Evolutionary conservation across 2,113 vertebrate species (phyloP), one percentile per base, ranked within the genome.

Genomic region (Panthera tigris): DNA sequence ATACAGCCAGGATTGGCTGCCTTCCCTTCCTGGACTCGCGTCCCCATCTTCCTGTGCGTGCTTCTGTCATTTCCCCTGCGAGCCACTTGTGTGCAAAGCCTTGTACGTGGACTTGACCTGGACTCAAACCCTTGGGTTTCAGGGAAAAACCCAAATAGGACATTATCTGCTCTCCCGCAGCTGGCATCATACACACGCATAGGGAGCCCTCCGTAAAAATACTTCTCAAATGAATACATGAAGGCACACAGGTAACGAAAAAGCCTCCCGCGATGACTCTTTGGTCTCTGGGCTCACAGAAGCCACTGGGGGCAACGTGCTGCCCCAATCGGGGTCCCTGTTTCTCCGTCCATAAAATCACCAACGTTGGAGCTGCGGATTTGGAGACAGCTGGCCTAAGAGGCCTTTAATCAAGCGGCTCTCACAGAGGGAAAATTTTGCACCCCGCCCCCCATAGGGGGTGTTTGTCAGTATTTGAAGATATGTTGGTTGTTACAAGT

Each of bases 401-500:
- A 88, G 55, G n/a, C 13, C n/a, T 45, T 69, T 5, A 55, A 55
- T 65, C 16, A 45, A 14, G 23, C 5, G 21, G 45, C 29, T 65
- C 66, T 80, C 73, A 48, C 36, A 91, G 55, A 27, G 23, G 41
- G 4, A 1, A 3, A 18, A 31, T 29, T 14, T 52, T 71, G 45
- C 45, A 45, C n/a, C 36, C 4, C 0, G 3, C 36, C 48, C 12
- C 1, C 52, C 21, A 4, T 13, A 25, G 3, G 13, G 11, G 31
- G 18, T 29, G 33, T 36, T 4, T 78, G 52, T 84, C 33, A 50
- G 12, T 12, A 63, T 19, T 31, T 14, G 55, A 18, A 88, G 90
- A 66, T 2, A 23, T 12, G 61, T 61, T 61, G 25, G 52, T 27
- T 86, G n/a, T 85, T 39, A 25, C 48, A 27, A 33, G 65, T n/a